phyloP scores from a whole-genome alignment of 2,113 vertebrate species.

The Colius striatus region DNA sequence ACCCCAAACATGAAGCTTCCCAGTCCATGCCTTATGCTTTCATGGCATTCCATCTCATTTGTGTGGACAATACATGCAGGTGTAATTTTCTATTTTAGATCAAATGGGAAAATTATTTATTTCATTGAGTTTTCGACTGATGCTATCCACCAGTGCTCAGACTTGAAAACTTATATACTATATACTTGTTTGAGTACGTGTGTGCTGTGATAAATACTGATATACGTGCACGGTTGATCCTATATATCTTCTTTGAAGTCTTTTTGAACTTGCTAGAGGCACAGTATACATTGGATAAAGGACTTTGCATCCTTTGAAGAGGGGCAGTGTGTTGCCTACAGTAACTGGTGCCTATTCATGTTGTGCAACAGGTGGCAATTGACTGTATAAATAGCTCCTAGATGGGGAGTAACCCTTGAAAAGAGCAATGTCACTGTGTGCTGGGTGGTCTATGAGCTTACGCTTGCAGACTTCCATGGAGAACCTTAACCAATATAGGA shows the following conservation, averaged over 20 bases:
- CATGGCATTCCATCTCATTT: neutral
- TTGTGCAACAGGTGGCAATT: neutral
- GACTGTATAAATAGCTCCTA: neutral
- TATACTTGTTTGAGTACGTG: neutral
- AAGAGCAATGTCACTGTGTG: neutral
- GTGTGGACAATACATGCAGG: neutral
- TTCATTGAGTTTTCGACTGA: neutral
- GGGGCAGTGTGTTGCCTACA: neutral
- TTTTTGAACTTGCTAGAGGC: neutral
- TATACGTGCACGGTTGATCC: neutral
- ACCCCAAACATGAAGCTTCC: neutral
- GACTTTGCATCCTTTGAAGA: neutral
- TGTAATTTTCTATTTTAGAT: neutral
- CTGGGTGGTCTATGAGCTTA: neutral
- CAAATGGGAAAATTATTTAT: neutral
- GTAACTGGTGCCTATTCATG: neutral
- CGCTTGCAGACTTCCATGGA: neutral
- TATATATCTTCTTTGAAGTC: neutral
- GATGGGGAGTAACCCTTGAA: neutral
- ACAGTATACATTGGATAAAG: neutral
- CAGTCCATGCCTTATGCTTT: neutral
- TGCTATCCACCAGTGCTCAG: neutral
- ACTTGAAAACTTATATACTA: neutral
- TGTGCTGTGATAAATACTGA: neutral
- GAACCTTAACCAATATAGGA: neutral